Conservation (phyloP, 2,797 vertebrate species). For the Poliocrania exsul region DNA sequence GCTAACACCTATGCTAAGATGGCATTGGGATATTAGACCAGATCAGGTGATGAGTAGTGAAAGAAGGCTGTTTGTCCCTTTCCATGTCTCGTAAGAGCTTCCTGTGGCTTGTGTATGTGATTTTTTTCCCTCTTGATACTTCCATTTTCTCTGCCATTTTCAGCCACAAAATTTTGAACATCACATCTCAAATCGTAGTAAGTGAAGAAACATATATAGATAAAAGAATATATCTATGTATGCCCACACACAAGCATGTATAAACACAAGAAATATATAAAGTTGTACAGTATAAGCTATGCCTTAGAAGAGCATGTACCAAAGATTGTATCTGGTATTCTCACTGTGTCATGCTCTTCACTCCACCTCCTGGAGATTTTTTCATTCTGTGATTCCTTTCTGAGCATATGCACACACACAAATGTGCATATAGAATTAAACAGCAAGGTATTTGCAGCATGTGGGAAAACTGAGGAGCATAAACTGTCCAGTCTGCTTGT, state of each 20-base stretch:
- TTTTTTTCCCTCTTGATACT: not conserved
- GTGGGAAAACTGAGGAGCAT: not conserved
- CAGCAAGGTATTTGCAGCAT: not conserved
- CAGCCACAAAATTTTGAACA: not conserved
- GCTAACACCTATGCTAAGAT: not conserved
- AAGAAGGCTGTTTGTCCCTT: not conserved
- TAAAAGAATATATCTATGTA: not conserved
- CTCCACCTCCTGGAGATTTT: not conserved
- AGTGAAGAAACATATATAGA: not conserved
- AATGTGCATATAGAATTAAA: not conserved
- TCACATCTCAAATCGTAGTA: not conserved
- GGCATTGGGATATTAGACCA: not conserved
- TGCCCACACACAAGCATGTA: not conserved
- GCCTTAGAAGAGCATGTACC: not conserved
- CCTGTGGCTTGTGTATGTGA: not conserved
- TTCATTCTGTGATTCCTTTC: not conserved
- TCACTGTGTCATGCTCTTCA: not conserved
- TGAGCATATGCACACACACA: not conserved
- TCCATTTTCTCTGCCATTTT: not conserved
- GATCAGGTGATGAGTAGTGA: not conserved
- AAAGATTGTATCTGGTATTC: not conserved
- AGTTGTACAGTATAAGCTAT: not conserved
- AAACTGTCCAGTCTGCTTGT: not conserved
- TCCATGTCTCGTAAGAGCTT: not conserved
- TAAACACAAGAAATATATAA: not conserved